Conservation (phyloP, 2,888 invertebrate genomes). For the Diogma glabrata region DNA sequence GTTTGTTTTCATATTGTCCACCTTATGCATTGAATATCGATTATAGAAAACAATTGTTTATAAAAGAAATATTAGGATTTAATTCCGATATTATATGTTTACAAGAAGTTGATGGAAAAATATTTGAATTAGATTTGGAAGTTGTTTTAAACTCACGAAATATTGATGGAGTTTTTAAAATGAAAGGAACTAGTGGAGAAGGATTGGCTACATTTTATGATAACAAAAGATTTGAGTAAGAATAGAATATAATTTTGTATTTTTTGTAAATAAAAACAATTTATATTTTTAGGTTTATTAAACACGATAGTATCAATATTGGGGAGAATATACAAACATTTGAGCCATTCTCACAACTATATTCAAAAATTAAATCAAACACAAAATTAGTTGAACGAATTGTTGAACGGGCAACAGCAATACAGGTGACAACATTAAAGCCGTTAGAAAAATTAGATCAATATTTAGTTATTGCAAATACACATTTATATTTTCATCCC, state of each 20-base stretch:
- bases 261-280: constrained; percentile 12
- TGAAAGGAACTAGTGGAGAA: constrained; percentile 65
- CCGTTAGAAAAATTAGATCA: constrained; percentile 41
- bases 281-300: constrained; percentile 14
- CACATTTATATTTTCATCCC: constrained; percentile 89
- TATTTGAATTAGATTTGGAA: constrained; percentile 55
- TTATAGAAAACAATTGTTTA: constrained; percentile 74
- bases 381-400: constrained; percentile 45
- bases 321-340: constrained; percentile 45
- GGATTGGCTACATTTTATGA: constrained; percentile 73
- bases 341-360: constrained; percentile 43
- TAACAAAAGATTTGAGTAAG: constrained; percentile 52
- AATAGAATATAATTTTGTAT: constrained; percentile 11
- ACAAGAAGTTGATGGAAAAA: constrained; percentile 81
- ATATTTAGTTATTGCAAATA: constrained; percentile 64
- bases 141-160: constrained; percentile 45
- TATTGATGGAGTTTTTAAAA: constrained; percentile 49
- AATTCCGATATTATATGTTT: constrained; percentile 82
- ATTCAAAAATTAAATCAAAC: constrained; percentile 49
- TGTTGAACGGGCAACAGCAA: constrained; percentile 51
- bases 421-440: constrained; percentile 47
- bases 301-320: constrained; percentile 45
- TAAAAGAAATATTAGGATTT: constrained; percentile 68
- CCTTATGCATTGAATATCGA: constrained; percentile 66
- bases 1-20: constrained; percentile 76